Evolutionary conservation across 2,797 vertebrate genomes (phyloP).

Genomic region (Epinephelus malabaricus): DNA sequence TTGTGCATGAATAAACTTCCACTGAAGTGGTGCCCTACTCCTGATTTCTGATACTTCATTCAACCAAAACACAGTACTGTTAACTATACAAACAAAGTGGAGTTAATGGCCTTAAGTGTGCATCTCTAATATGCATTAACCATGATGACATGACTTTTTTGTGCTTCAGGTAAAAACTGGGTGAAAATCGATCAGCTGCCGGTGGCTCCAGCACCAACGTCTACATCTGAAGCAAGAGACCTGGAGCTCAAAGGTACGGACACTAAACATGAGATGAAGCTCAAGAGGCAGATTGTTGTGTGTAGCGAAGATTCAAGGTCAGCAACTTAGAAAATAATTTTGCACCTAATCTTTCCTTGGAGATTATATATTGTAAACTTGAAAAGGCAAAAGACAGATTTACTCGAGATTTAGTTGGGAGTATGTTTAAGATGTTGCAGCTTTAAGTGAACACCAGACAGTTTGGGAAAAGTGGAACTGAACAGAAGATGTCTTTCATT

Average conservation of each 20-base stretch:
- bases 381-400: slow-evolving; percentile 7
- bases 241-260: slow-evolving; percentile 83
- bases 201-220: slow-evolving; percentile 72
- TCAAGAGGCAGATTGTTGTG: not conserved
- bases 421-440: slow-evolving; percentile 41
- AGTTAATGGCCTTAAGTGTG: not conserved
- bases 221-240: slow-evolving; percentile 76
- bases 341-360: not conserved
- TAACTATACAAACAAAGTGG: not conserved
- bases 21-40: not conserved
- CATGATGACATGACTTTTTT: not conserved
- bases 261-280: not conserved
- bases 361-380: not conserved
- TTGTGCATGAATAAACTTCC: not conserved
- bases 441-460: slow-evolving; percentile 29
- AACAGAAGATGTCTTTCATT: slow-evolving; percentile 77
- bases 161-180: slow-evolving; percentile 80
- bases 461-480: slow-evolving; percentile 45
- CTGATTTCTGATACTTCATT: not conserved
- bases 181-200: slow-evolving; percentile 75
- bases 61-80: not conserved
- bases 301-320: not conserved
- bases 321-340: not conserved
- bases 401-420: slow-evolving; percentile 7
- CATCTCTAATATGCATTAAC: not conserved